Percentiles rank a stretch among this genome's conserved stretches.
Conservation (phyloP, 2,888 invertebrate genomes). For the Lasioglossum pauxillum region DNA sequence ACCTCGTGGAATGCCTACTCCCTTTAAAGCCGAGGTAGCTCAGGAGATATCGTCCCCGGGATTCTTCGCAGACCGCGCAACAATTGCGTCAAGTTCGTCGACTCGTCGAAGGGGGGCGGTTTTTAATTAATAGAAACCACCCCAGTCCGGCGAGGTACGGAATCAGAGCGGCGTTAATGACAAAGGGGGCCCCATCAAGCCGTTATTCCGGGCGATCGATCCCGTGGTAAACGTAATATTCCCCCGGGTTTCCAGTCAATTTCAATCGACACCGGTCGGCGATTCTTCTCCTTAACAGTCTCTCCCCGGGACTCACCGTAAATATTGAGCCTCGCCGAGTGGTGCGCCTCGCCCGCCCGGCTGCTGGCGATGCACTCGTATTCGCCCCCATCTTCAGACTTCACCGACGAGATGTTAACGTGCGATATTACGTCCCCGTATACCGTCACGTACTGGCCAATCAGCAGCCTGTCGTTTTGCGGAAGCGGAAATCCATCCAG, state of each 20-base stretch:
- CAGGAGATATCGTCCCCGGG: background rate
- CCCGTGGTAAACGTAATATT: conserved; percentile 47
- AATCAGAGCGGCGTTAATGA: conserved; percentile 31
- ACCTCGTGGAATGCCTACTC: background rate
- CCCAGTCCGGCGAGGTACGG: background rate
- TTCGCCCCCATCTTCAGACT: conserved; percentile 86
- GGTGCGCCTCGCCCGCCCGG: conserved; percentile 84
- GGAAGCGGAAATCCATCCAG: conserved; percentile 84
- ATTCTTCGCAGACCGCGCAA: background rate
- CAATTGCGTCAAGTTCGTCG: background rate
- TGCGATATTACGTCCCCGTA: conserved; percentile 85
- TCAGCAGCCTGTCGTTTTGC: conserved; percentile 85
- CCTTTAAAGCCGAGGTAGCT: background rate
- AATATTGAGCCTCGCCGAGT: conserved; percentile 86
- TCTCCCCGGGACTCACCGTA: conserved; percentile 84
- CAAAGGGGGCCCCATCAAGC: conserved; percentile 43
- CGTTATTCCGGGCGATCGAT: conserved; percentile 47
- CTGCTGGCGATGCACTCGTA: conserved; percentile 86
- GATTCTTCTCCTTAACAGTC: conserved; percentile 56
- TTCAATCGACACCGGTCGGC: conserved; percentile 52
- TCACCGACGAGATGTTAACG: conserved; percentile 84
- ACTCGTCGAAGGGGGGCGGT: conserved; percentile 27
- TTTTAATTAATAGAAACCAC: conserved; percentile 52
- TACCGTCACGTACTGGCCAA: conserved; percentile 85
- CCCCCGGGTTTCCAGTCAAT: conserved; percentile 56